Base-by-base conservation (phyloP, 2,888 invertebrate genomes). In the Apotomis betuletana region DNA sequence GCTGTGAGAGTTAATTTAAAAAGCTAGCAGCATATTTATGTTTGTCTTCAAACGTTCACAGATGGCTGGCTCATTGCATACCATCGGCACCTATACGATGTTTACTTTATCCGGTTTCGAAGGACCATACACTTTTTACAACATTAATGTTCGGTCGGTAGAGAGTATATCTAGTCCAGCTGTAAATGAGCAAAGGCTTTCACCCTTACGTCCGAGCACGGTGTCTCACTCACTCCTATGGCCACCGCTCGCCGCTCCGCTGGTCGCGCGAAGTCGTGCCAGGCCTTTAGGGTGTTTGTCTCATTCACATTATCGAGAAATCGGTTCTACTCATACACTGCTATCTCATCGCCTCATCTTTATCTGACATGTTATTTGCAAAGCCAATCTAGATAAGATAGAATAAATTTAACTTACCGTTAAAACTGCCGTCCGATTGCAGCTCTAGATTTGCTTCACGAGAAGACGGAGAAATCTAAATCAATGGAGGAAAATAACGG, bases 391-490 rank as follows among this genome's bases (percentile, higher is more conserved):
- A 67, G 71, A 67, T 71, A 74, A 74, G 63, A 60, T 69, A 64
- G n/a, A 54, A 61, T 61, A 72, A 44, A 27, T 9, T 41, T 15
- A 63, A 52, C 69, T 73, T 63, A 49, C 64, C 60, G 51, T 10
- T 54, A 12, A 41, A 27, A 70, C 62, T 70, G 27, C 65, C 70
- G 61, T 55, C 41, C 51, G 15, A 13, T 57, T 54, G 38, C 77
- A 96, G 96, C 96, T 44, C 84, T 96, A 86, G 96, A 96, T 78
- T 90, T 95, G 75, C 94, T 96, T 73, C 94, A 95, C 85, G 94
- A 94, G 74, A 65, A 57, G 46, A 65, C 44, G 5, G 65, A 65
- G 27, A 95, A 95, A 81, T 94, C 95, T 71, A 94, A 93, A 5
- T 94, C 95, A 78, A 94, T 94, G 79, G 94, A 94, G 75, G 88